These are phyloP conservation scores for Hylaea fasciaria DNA, from an alignment of 2,888 invertebrate genomes.

Conservation along the genomic window DNA sequence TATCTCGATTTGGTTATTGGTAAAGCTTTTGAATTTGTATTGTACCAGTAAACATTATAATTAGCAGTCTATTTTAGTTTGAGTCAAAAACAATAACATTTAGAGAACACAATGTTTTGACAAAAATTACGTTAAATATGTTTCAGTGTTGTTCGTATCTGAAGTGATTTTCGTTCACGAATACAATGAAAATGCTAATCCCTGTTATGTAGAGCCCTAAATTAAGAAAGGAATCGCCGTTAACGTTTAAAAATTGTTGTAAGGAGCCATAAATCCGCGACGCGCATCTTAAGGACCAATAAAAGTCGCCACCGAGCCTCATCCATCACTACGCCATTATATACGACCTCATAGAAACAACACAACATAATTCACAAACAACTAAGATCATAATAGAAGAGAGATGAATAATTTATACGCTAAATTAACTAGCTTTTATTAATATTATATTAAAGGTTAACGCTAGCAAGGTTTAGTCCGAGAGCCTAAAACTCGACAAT, in stretches of 20 bases:
- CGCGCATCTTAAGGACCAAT: slow-evolving; percentile 32
- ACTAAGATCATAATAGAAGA: too few species aligned
- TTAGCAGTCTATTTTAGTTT: neutral
- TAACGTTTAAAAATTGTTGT: slow-evolving; percentile 31
- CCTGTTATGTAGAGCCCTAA: slow-evolving; percentile 15
- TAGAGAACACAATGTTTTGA: too few species aligned
- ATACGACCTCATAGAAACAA: slow-evolving; percentile 10
- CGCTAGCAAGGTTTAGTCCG: slow-evolving; percentile 1
- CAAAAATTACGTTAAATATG: too few species aligned
- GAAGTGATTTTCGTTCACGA: neutral
- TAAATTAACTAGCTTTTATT: too few species aligned
- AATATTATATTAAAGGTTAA: neutral
- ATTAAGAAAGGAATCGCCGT: slow-evolving; percentile 27
- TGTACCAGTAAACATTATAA: neutral
- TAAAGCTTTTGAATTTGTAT: slow-evolving; percentile 2
- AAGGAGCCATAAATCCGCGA: slow-evolving; percentile 33
- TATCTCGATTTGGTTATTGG: neutral
- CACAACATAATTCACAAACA: neutral
- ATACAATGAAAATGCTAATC: slow-evolving; percentile 13
- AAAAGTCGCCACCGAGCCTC: slow-evolving; percentile 30
- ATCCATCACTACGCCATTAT: slow-evolving; percentile 17
- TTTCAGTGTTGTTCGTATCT: too few species aligned
- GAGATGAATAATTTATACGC: too few species aligned
- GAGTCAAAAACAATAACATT: neutral
- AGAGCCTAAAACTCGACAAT: slow-evolving; percentile 13